Evolutionary conservation across 2,797 vertebrate genomes (phyloP).

Genomic region (Girardinus metallicus): DNA sequence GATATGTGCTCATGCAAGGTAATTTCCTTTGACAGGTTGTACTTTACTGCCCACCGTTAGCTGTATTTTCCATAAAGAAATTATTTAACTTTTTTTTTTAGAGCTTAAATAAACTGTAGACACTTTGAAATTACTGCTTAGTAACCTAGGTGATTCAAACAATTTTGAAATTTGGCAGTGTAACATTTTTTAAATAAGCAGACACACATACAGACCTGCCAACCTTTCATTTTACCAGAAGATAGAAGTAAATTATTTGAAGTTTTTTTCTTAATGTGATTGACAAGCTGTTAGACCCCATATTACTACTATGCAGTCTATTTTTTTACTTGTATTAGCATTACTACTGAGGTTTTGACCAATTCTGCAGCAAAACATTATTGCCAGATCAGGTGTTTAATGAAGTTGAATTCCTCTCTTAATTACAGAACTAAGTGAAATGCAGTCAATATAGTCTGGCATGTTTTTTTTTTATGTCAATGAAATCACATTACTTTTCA

Average conservation of each 20-base stretch:
- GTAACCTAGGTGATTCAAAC: neutral
- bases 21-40: slow-evolving; percentile 5
- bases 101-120: neutral
- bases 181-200: neutral
- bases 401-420: neutral
- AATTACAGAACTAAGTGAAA: neutral
- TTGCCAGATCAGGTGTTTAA: neutral
- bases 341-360: neutral
- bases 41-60: neutral
- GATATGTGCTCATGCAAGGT: slow-evolving; percentile 97
- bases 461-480: neutral
- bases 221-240: neutral
- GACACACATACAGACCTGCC: neutral
- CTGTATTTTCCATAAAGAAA: neutral
- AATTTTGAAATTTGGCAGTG: neutral
- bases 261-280: neutral
- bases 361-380: neutral
- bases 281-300: neutral
- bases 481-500: neutral
- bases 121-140: neutral
- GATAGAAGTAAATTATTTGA: neutral
- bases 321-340: neutral
- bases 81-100: neutral
- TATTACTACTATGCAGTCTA: neutral
- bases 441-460: neutral